phyloP scores from a whole-genome alignment of 2,113 vertebrate species.

The Leiothrix lutea region DNA sequence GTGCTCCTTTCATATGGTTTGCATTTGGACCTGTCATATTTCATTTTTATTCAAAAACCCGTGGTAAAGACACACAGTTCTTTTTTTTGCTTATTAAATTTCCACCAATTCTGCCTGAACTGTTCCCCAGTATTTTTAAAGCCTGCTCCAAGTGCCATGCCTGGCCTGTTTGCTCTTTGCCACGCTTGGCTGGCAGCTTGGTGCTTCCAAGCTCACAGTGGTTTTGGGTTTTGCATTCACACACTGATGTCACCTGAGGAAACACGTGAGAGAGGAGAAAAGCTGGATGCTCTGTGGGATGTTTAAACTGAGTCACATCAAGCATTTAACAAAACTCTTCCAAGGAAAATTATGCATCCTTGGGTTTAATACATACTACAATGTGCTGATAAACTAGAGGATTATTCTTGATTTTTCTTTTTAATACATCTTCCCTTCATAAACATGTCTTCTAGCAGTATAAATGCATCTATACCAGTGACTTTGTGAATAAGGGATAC shows the following conservation, averaged over 20 bases:
- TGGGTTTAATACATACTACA: background rate
- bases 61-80: slow-evolving; percentile 14
- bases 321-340: background rate
- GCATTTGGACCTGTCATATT: slow-evolving; percentile 67
- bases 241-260: background rate
- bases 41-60: slow-evolving; percentile 62
- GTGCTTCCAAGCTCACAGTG: background rate
- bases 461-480: background rate
- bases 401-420: background rate
- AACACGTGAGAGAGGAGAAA: background rate
- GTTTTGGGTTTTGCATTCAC: background rate
- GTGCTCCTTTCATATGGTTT: slow-evolving; percentile 68
- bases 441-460: background rate
- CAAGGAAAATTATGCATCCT: background rate
- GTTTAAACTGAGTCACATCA: background rate
- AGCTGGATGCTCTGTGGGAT: background rate
- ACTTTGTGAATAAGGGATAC: background rate
- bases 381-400: background rate
- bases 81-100: slow-evolving; percentile 37
- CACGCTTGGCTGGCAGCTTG: background rate
- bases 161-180: background rate
- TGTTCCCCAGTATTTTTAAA: background rate
- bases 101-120: background rate
- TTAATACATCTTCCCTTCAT: background rate
- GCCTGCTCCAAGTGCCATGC: background rate